Percentiles rank a stretch among this genome's conserved stretches.
These are phyloP conservation scores for Heteronetta atricapilla DNA, from an alignment of 2,113 vertebrate genomes.

Conservation along the genomic window DNA sequence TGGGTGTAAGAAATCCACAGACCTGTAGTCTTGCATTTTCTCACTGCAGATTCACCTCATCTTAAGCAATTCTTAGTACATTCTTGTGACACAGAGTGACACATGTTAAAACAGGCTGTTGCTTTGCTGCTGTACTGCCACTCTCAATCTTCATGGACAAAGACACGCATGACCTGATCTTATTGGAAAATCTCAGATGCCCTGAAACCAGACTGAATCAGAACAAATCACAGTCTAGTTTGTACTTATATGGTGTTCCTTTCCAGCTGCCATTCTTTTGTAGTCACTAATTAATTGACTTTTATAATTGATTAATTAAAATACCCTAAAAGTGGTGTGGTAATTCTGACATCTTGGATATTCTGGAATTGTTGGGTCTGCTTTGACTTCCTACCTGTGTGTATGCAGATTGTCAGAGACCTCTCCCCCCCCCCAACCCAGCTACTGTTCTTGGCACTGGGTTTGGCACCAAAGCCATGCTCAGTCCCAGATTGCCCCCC, in stretches of 20 bases:
- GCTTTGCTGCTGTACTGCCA: background rate
- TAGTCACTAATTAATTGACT: background rate
- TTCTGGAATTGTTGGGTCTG: no score
- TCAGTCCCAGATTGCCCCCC: background rate
- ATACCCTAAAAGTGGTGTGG: no score
- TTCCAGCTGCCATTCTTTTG: slow-evolving; percentile 21
- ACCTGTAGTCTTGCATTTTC: background rate
- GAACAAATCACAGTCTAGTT: slow-evolving; percentile 27
- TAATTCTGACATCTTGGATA: no score
- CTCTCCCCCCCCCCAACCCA: no score
- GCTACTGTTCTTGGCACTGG: no score
- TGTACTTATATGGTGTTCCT: background rate
- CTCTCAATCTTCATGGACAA: slow-evolving; percentile 2
- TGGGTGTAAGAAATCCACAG: slow-evolving; percentile 6
- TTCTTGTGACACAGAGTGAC: background rate
- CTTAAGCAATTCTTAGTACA: background rate
- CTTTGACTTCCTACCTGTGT: no score
- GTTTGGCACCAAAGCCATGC: background rate
- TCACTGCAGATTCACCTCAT: background rate
- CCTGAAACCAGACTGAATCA: slow-evolving; percentile 11
- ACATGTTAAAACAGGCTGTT: slow-evolving; percentile 25
- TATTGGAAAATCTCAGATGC: slow-evolving; percentile 44
- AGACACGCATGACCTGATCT: slow-evolving; percentile 4
- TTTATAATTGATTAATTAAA: background rate
- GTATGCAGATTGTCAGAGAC: no score